These are phyloP conservation scores for Brachyopa scutellaris DNA, from an alignment of 2,888 invertebrate genomes.

Conservation along the genomic window DNA sequence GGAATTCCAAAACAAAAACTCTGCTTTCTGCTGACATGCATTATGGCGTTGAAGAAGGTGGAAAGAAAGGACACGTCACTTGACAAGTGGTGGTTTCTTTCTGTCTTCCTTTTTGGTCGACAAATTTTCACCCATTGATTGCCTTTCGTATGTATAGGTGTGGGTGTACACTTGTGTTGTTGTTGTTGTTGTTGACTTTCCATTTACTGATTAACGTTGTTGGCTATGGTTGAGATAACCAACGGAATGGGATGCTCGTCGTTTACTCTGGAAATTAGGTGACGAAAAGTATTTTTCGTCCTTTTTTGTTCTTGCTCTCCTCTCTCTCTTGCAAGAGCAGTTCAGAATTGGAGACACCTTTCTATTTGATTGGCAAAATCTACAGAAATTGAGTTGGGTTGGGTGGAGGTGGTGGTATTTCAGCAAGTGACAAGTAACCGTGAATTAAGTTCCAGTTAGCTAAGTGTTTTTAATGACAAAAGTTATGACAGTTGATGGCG, in stretches of 20 bases:
- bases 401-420: constrained; percentile 5
- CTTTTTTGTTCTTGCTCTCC: neutral
- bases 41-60: neutral
- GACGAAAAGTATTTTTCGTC: constrained; percentile 2
- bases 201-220: constrained; percentile 37
- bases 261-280: constrained; percentile 9
- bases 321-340: neutral
- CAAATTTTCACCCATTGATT: too few species aligned
- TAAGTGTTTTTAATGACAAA: constrained; percentile 41
- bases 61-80: too few species aligned
- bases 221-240: neutral
- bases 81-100: too few species aligned
- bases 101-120: too few species aligned
- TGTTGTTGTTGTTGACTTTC: constrained; percentile 38
- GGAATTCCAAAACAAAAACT: constrained; percentile 44
- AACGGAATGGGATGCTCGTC: neutral
- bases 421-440: constrained; percentile 16
- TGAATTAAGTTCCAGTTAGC: constrained; percentile 3
- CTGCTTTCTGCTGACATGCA: constrained; percentile 48
- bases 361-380: constrained; percentile 35
- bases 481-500: constrained; percentile 25
- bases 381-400: neutral
- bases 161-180: neutral
- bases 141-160: too few species aligned
- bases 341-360: neutral